These are phyloP conservation scores for Trogon melanurus DNA, from an alignment of 2,113 vertebrate species.

Conservation along the genomic window DNA sequence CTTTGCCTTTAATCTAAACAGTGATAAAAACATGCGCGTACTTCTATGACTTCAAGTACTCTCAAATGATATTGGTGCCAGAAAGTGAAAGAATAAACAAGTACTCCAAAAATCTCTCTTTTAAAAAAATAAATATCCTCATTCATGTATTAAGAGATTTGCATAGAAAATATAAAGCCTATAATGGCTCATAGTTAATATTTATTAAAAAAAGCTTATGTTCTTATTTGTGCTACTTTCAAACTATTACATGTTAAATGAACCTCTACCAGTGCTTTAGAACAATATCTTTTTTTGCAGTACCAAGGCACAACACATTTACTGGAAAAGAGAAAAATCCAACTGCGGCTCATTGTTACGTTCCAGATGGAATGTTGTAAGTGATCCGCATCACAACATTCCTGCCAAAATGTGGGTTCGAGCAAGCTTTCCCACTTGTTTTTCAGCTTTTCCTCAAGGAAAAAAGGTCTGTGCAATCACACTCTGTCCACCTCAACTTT, in stretches of 20 bases:
- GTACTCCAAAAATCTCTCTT: neutral
- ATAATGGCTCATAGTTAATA: neutral
- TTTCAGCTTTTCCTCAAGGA: neutral
- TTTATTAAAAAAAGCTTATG: neutral
- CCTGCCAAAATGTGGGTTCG: neutral
- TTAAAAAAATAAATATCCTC: neutral
- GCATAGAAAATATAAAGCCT: neutral
- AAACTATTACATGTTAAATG: neutral
- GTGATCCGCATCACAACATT: neutral
- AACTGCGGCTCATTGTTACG: neutral
- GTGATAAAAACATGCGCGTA: neutral
- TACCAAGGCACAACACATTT: neutral
- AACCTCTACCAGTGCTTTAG: neutral
- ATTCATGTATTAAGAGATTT: neutral
- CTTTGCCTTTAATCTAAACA: neutral
- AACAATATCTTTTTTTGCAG: neutral
- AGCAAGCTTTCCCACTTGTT: neutral
- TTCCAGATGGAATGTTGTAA: neutral
- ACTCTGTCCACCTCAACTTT: neutral
- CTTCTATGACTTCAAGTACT: neutral
- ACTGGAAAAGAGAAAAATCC: neutral
- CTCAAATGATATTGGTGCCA: neutral
- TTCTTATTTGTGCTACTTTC: neutral
- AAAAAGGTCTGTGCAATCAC: conserved; percentile 44
- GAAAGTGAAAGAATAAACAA: neutral